phyloP scores from a whole-genome alignment of 2,888 invertebrate species.

The Mythimna vitellina region DNA sequence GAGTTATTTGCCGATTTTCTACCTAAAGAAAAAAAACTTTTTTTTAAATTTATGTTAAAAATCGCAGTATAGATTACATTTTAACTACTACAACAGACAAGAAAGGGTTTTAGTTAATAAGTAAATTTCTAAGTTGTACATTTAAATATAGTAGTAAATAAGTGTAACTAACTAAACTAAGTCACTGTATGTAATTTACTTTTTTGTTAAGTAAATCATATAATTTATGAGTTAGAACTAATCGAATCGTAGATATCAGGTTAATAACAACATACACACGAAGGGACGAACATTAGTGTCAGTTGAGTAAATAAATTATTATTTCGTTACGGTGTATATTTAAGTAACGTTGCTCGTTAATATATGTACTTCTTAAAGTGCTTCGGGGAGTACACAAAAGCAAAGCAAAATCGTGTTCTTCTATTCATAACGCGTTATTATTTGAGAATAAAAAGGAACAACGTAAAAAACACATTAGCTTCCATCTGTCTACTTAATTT shows the following conservation, averaged over 20 bases:
- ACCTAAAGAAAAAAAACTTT: not conserved
- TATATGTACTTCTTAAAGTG: conserved; percentile 1
- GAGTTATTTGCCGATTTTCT: too few species aligned
- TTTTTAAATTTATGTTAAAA: too few species aligned
- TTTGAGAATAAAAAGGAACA: not conserved
- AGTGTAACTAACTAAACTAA: too few species aligned
- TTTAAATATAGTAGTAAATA: too few species aligned
- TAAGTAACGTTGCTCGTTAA: not conserved
- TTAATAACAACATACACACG: not conserved
- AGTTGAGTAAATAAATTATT: not conserved
- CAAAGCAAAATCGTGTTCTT: not conserved
- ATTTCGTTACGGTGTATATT: not conserved
- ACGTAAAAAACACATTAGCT: conserved; percentile 24
- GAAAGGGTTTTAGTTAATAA: too few species aligned
- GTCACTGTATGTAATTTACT: too few species aligned
- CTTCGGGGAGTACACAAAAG: conserved; percentile 11
- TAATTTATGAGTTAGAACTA: not conserved
- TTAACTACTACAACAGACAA: too few species aligned
- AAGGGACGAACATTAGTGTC: not conserved
- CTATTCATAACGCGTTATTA: not conserved
- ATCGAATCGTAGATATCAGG: not conserved
- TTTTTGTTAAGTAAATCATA: not conserved
- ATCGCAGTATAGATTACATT: too few species aligned
- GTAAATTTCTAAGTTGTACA: too few species aligned
- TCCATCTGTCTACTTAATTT: conserved; percentile 15